Conservation (phyloP, 1,140 invertebrate species). For the Trachelipus rathkii region DNA sequence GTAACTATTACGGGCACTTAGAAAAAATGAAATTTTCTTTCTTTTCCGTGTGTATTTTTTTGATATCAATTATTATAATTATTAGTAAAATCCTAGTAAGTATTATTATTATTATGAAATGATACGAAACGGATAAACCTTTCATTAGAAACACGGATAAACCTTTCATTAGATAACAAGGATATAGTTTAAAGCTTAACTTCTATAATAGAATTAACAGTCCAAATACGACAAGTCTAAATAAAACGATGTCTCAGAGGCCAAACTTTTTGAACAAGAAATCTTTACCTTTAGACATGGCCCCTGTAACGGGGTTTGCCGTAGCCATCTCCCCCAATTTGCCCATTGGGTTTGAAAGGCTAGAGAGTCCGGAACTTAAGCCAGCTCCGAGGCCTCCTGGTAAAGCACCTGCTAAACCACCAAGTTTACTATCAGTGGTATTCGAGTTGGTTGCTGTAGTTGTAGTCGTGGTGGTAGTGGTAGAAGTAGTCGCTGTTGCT, state of each 20-base stretch:
- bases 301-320: conserved; percentile 42
- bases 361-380: conserved; percentile 27
- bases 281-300: conserved; percentile 43
- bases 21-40: too few species aligned
- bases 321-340: conserved; percentile 44
- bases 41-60: too few species aligned
- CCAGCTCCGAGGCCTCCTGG: conserved; percentile 41
- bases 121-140: background rate
- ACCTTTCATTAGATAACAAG: conserved; percentile 11
- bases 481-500: conserved; percentile 15
- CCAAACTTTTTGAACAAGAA: conserved; percentile 46
- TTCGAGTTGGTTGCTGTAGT: conserved; percentile 22
- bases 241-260: conserved; percentile 36
- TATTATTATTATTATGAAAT: too few species aligned
- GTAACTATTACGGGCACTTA: too few species aligned
- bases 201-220: conserved; percentile 5
- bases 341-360: conserved; percentile 42
- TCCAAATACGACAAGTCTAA: conserved; percentile 17
- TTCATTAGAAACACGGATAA: background rate
- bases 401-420: conserved; percentile 40
- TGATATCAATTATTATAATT: too few species aligned
- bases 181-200: conserved; percentile 22
- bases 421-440: conserved; percentile 31
- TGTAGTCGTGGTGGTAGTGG: conserved; percentile 9
- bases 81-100: too few species aligned